Conservation (phyloP, 2,113 vertebrate species). For the Tragulus kanchil region DNA sequence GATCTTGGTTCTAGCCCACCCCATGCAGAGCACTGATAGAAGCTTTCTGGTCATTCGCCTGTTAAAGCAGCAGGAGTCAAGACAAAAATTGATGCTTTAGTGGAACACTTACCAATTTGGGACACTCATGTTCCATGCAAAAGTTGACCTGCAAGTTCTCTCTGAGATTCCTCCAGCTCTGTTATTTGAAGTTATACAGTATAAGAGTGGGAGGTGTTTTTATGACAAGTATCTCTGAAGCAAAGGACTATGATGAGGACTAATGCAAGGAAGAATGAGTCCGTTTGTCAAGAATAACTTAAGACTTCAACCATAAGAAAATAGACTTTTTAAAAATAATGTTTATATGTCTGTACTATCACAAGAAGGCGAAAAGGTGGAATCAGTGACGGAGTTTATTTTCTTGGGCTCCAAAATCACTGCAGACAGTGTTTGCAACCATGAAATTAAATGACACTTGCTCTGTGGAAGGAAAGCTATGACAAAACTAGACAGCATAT, state of each 20-base stretch:
- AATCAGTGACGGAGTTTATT: no score
- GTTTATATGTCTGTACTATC: no score
- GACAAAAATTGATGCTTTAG: not conserved
- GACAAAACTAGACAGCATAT: no score
- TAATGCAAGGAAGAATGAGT: conserved; percentile 77
- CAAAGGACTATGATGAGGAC: conserved; percentile 77
- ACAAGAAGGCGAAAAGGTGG: no score
- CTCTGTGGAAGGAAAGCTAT: no score
- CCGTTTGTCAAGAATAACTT: conserved; percentile 80
- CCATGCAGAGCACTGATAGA: not conserved
- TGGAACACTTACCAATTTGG: not conserved
- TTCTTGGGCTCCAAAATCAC: no score
- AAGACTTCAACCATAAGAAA: conserved; percentile 75
- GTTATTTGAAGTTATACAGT: conserved; percentile 72
- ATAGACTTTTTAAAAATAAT: not conserved
- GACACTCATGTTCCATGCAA: not conserved
- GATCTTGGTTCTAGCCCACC: not conserved
- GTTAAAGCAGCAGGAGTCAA: conserved; percentile 30
- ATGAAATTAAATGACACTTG: no score
- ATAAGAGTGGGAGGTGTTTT: conserved; percentile 69
- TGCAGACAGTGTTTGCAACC: no score
- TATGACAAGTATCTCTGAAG: conserved; percentile 77
- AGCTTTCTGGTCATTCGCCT: not conserved
- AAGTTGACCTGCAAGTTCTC: not conserved
- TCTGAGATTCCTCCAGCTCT: conserved; percentile 45